These are phyloP conservation scores for Anagrus nilaparvatae DNA, from an alignment of 1,140 invertebrate genomes.

Conservation along the genomic window DNA sequence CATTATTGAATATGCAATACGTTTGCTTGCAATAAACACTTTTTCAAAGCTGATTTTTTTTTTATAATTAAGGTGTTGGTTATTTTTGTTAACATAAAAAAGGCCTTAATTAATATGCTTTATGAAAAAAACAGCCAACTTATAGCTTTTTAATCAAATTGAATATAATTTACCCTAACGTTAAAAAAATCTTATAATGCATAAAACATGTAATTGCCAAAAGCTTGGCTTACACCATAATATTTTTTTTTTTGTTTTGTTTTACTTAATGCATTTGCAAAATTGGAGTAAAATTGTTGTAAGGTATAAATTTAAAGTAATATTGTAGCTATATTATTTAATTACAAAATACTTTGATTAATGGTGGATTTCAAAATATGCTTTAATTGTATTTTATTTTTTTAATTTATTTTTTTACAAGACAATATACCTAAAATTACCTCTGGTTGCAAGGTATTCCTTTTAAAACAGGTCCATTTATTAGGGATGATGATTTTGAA, in stretches of 20 bases:
- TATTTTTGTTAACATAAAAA: too few species aligned
- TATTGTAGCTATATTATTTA: conserved; percentile 39
- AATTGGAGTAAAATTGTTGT: conserved; percentile 41
- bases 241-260: conserved; percentile 33
- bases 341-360: conserved; percentile 33
- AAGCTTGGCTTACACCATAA: conserved; percentile 38
- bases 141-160: too few species aligned
- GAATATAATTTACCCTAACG: too few species aligned
- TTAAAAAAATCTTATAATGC: too few species aligned
- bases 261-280: conserved; percentile 40
- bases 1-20: conserved; percentile 28
- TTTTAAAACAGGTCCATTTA: too few species aligned
- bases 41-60: conserved; percentile 14
- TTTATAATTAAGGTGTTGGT: conserved; percentile 29
- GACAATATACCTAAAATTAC: too few species aligned
- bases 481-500: too few species aligned
- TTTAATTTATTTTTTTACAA: too few species aligned
- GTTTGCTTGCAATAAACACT: conserved; percentile 17
- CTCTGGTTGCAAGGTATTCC: too few species aligned
- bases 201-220: conserved; percentile 27
- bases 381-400: too few species aligned
- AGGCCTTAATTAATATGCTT: too few species aligned
- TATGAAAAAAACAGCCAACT: too few species aligned
- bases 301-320: conserved; percentile 41
- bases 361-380: conserved; percentile 40